Evolutionary conservation across 2,113 vertebrate genomes (phyloP).

Genomic region (Myotis lucifugus): DNA sequence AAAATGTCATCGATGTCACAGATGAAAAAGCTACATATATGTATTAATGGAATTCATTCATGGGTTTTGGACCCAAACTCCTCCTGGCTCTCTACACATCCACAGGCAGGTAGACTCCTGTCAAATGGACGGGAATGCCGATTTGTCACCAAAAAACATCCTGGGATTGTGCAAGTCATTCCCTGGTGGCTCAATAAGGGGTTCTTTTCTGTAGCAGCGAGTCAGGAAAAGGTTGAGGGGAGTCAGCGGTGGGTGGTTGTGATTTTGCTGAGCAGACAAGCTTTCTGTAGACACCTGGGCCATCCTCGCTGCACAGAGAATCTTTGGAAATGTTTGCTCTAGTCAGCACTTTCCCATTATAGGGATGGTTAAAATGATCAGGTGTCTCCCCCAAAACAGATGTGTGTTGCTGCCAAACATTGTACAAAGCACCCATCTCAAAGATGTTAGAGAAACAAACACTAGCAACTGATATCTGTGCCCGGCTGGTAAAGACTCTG

Average conservation of each 20-base stretch:
- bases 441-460: background rate
- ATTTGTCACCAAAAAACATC: background rate
- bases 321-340: conserved; percentile 14
- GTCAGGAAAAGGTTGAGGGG: background rate
- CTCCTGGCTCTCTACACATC: conserved; percentile 50
- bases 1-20: conserved; percentile 69
- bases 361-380: conserved; percentile 35
- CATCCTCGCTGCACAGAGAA: background rate
- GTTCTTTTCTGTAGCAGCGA: background rate
- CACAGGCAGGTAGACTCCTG: background rate
- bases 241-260: background rate
- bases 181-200: background rate
- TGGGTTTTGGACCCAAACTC: conserved; percentile 63
- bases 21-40: conserved; percentile 58
- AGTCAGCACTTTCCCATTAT: conserved; percentile 39
- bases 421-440: background rate
- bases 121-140: background rate
- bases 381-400: conserved; percentile 7
- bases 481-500: background rate
- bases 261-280: conserved; percentile 22
- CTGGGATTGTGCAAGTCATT: background rate
- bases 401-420: conserved; percentile 41
- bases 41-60: conserved; percentile 72
- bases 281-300: background rate
- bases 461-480: background rate